phyloP scores from a whole-genome alignment of 1,140 invertebrate species.

The Steinernema feltiae region DNA sequence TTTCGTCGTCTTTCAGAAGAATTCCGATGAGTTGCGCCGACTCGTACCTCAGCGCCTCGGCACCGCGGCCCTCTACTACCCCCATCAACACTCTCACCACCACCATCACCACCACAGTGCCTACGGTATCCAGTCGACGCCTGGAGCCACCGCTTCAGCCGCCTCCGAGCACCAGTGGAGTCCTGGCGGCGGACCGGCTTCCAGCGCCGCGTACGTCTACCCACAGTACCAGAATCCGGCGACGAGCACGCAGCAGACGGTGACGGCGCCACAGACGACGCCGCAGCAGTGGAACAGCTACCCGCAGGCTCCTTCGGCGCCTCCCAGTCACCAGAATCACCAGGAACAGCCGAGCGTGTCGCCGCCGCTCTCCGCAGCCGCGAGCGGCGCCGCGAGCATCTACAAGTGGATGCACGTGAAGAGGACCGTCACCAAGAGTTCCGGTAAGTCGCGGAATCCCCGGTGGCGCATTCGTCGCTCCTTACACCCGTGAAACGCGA shows the following conservation, averaged over 20 bases:
- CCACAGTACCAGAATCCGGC: background rate
- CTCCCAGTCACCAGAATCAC: background rate
- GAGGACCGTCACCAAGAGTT: conserved; percentile 22
- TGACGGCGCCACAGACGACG: conserved; percentile 16
- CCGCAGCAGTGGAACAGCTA: conserved; percentile 8
- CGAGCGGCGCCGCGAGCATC: conserved; percentile 11
- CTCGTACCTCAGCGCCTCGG: conserved; percentile 23
- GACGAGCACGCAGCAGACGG: background rate
- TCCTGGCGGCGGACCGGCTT: background rate
- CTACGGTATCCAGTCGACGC: conserved; percentile 14
- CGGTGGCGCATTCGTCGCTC: background rate
- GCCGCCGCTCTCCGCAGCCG: background rate
- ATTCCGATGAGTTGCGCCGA: conserved; percentile 29
- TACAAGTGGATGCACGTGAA: conserved; percentile 39
- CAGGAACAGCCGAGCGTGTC: background rate
- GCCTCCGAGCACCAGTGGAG: conserved; percentile 16
- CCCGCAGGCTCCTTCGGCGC: conserved; percentile 3
- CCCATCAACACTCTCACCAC: conserved; percentile 13
- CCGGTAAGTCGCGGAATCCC: conserved; percentile 1
- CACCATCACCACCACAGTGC: conserved; percentile 16
- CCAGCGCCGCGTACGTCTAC: background rate
- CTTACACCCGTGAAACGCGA: background rate
- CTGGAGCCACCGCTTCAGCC: conserved; percentile 8
- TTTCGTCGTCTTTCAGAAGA: background rate
- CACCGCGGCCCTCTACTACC: conserved; percentile 17